Evolutionary conservation across 2,888 invertebrate genomes (phyloP).

Genomic region (Drosophila longiperda): DNA sequence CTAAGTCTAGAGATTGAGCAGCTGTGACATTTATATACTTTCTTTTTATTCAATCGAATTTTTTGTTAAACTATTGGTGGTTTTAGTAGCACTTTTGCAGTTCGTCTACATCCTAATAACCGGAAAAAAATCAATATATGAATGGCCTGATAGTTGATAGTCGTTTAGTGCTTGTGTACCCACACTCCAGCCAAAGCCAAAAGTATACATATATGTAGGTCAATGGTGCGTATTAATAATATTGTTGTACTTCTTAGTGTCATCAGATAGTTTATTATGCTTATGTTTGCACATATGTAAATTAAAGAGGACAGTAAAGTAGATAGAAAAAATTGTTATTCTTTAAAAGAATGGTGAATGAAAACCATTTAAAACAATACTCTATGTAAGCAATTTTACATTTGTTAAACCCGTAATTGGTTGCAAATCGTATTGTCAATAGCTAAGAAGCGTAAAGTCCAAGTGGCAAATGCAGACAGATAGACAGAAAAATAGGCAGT

Average conservation of each 20-base stretch:
- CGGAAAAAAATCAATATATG: constrained; percentile 59
- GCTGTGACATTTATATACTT: background rate
- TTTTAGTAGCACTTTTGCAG: background rate
- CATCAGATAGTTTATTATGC: background rate
- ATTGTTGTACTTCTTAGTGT: background rate
- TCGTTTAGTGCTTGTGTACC: constrained; percentile 15
- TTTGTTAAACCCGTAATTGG: constrained; percentile 55
- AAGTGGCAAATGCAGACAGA: constrained; percentile 22
- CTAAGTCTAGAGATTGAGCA: background rate
- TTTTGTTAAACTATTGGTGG: background rate
- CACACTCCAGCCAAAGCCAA: background rate
- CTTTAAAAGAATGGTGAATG: background rate
- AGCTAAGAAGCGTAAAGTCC: constrained; percentile 32
- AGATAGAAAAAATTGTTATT: background rate
- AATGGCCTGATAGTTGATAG: constrained; percentile 25
- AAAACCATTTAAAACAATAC: background rate
- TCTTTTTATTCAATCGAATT: background rate
- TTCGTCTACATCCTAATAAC: constrained; percentile 5
- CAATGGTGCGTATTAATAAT: constrained; percentile 69
- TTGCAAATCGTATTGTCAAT: constrained; percentile 29
- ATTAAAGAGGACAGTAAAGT: background rate
- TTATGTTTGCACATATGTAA: background rate
- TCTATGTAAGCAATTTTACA: constrained; percentile 26
- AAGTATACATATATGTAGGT: constrained; percentile 44
- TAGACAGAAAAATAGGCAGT: background rate